phyloP scores from a whole-genome alignment of 2,113 vertebrate genomes.

The Dermatemys mawii region DNA sequence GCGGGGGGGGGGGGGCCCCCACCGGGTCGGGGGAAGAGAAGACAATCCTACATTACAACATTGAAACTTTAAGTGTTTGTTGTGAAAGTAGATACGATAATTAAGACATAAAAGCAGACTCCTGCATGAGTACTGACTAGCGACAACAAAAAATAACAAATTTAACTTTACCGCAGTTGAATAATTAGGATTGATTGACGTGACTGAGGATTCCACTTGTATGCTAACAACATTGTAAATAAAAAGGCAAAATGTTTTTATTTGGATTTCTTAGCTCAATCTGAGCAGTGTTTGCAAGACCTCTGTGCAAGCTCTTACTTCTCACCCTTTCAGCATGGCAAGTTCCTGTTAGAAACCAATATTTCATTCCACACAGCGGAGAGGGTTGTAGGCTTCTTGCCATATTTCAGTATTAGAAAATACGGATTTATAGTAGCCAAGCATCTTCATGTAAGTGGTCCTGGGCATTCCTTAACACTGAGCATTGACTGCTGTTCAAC shows the following conservation, averaged over 20 bases:
- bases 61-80: slow-evolving; percentile 37
- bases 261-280: not conserved
- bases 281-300: not conserved
- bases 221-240: not conserved
- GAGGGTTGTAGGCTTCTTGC: not conserved
- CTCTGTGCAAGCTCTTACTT: not conserved
- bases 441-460: not conserved
- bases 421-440: not conserved
- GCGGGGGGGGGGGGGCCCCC: no score
- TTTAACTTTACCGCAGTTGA: slow-evolving; percentile 7
- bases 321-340: not conserved
- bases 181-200: slow-evolving; percentile 41
- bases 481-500: not conserved
- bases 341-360: not conserved
- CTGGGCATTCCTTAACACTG: not conserved
- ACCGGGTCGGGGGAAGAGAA: not conserved
- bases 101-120: slow-evolving; percentile 15
- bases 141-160: no score
- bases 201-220: not conserved
- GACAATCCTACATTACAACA: not conserved
- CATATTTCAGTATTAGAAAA: not conserved
- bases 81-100: slow-evolving; percentile 39
- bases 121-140: not conserved
- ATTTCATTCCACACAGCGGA: not conserved
- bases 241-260: not conserved